Evolutionary conservation across 2,113 vertebrate species (phyloP).

Genomic region (Trichomycterus rosablanca): DNA sequence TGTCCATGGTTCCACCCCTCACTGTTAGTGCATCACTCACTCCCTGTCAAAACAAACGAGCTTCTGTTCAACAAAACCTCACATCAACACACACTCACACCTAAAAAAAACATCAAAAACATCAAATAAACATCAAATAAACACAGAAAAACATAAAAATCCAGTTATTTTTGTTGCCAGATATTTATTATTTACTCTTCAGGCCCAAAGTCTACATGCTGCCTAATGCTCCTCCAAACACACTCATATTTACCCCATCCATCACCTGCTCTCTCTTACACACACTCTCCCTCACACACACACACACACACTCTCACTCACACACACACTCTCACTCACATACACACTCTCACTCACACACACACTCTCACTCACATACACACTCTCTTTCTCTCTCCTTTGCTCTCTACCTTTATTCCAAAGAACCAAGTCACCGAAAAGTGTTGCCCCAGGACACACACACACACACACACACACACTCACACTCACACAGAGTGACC

Average conservation of each 20-base stretch:
- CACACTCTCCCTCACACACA: too few species aligned
- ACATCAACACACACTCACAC: background rate
- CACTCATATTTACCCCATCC: too few species aligned
- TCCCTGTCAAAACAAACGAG: slow-evolving; percentile 31
- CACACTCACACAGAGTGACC: slow-evolving; percentile 41
- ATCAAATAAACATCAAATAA: background rate
- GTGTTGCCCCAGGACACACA: slow-evolving; percentile 8
- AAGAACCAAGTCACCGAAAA: too few species aligned
- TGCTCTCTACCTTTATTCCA: too few species aligned
- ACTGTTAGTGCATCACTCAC: background rate
- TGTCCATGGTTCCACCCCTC: slow-evolving; percentile 31
- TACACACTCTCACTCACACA: background rate
- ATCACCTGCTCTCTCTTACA: background rate
- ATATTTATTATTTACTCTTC: too few species aligned
- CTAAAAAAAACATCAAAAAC: too few species aligned
- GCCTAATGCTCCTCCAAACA: background rate
- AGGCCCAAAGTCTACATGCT: too few species aligned
- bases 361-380: background rate
- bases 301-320: too few species aligned
- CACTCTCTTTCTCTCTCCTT: background rate
- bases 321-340: too few species aligned
- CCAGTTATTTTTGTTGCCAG: too few species aligned
- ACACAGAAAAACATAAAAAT: too few species aligned
- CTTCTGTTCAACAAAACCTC: too few species aligned
- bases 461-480: slow-evolving; percentile 23